phyloP scores from a whole-genome alignment of 2,888 invertebrate genomes.

The Andrena dorsata region DNA sequence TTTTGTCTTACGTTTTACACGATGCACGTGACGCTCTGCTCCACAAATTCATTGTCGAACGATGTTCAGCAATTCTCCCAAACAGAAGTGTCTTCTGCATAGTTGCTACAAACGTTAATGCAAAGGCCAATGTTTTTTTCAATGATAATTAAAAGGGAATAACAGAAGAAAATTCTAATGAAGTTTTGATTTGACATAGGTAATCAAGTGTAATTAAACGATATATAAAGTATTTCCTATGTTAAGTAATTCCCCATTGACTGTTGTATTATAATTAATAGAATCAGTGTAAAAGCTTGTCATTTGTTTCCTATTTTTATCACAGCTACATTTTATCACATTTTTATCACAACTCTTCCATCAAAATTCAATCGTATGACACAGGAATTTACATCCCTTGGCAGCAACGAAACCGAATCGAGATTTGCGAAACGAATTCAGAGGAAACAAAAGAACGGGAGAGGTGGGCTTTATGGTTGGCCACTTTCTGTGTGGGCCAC shows the following conservation, averaged over 20 bases:
- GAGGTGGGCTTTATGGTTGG: constrained; percentile 29
- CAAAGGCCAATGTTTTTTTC: background rate
- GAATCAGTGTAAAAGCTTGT: too few relatives aligned
- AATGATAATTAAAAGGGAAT: background rate
- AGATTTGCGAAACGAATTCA: constrained; percentile 25
- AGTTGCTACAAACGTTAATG: background rate
- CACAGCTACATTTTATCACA: background rate
- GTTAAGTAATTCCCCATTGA: too few relatives aligned
- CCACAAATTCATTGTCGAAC: background rate
- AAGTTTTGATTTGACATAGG: too few relatives aligned
- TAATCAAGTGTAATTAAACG: too few relatives aligned
- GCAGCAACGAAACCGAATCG: background rate
- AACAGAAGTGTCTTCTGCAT: background rate
- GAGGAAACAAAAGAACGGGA: constrained; percentile 38
- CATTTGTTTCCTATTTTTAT: background rate
- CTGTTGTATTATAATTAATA: too few relatives aligned
- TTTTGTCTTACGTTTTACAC: background rate
- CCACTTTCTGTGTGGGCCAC: constrained; percentile 37
- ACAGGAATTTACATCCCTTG: background rate
- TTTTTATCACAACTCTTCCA: background rate
- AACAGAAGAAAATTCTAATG: background rate
- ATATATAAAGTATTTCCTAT: too few relatives aligned
- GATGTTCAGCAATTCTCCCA: background rate
- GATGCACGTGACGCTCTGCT: constrained; percentile 14
- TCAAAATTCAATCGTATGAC: background rate